These are phyloP conservation scores for Platichthys flesus DNA, from an alignment of 2,113 vertebrate genomes.

Conservation along the genomic window DNA sequence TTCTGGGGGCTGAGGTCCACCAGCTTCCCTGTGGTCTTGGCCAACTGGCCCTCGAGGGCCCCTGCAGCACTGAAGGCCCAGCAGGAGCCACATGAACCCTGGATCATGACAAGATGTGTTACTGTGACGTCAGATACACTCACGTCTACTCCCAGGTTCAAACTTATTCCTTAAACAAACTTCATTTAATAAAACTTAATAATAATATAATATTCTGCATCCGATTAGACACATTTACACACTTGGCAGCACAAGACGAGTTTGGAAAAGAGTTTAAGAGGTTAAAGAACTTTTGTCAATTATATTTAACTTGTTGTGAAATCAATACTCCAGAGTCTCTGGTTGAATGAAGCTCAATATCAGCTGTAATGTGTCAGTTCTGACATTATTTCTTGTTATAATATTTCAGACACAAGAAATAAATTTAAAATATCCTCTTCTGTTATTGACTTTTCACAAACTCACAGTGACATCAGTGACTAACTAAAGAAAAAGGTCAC, in stretches of 20 bases:
- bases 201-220: neutral
- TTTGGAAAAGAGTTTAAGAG: conserved; percentile 26
- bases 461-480: too few species aligned
- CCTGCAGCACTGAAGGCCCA: conserved; percentile 86
- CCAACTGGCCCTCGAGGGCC: conserved; percentile 84
- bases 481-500: too few species aligned
- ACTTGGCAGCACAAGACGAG: conserved; percentile 23
- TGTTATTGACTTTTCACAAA: too few species aligned
- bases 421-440: too few species aligned
- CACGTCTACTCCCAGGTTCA: neutral
- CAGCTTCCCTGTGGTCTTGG: conserved; percentile 77
- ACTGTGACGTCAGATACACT: neutral
- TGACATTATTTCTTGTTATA: neutral
- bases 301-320: conserved; percentile 22
- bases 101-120: neutral
- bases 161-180: neutral
- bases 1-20: conserved; percentile 85
- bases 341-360: conserved; percentile 24
- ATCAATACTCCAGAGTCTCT: conserved; percentile 44
- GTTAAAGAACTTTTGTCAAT: conserved; percentile 40
- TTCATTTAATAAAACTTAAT: neutral
- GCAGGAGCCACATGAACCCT: conserved; percentile 84
- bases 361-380: neutral
- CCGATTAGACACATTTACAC: neutral
- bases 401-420: too few species aligned